phyloP scores from a whole-genome alignment of 1,140 invertebrate genomes.

The Leptinotarsa defecta region DNA sequence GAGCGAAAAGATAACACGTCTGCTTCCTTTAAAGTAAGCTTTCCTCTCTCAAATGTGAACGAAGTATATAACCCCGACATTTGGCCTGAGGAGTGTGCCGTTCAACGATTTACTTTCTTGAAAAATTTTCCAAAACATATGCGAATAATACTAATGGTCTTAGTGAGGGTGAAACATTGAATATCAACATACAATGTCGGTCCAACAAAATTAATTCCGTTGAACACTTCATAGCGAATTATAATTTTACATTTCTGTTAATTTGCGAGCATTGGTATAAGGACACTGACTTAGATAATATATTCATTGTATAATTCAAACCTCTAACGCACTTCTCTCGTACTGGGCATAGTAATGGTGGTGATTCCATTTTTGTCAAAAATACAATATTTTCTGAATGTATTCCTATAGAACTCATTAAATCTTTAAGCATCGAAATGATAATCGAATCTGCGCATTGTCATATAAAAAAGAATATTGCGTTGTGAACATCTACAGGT shows the following conservation, averaged over 20 bases:
- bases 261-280: neutral
- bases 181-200: neutral
- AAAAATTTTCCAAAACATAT: neutral
- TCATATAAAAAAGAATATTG: no score
- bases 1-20: no score
- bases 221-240: neutral
- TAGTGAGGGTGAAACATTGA: neutral
- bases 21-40: neutral
- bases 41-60: neutral
- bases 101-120: neutral
- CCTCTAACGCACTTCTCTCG: neutral
- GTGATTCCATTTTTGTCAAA: no score
- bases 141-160: neutral
- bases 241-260: neutral
- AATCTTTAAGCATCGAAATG: no score
- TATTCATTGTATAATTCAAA: neutral
- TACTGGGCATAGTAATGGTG: neutral
- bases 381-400: no score
- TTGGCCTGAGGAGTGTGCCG: neutral
- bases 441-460: no score
- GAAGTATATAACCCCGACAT: conserved; percentile 1
- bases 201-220: neutral
- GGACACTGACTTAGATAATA: neutral
- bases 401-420: no score
- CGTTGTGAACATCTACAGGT: no score